A percentile compares a stretch with the other conserved stretches of the same genome.
These are phyloP conservation scores for Limnothrissa miodon DNA, from an alignment of 2,113 vertebrate species.

Conservation along the genomic window DNA sequence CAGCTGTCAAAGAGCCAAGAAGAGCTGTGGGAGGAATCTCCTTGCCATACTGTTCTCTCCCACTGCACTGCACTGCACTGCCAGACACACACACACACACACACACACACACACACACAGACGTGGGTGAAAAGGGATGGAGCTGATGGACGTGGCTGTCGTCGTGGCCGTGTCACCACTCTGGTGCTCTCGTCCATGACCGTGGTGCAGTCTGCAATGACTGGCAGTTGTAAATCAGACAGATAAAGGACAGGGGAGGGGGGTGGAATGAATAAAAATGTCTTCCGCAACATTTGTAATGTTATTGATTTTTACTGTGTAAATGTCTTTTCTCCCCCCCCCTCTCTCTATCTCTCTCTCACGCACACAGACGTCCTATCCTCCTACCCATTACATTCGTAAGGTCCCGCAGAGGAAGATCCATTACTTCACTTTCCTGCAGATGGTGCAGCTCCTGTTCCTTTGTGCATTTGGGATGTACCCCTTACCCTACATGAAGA, in stretches of 20 bases:
- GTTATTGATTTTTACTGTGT: conserved; percentile 20
- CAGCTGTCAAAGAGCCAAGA: conserved; percentile 12
- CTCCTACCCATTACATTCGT: conserved; percentile 95
- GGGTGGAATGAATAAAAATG: background rate
- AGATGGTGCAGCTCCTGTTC: conserved; percentile 92
- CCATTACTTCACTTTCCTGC: conserved; percentile 98
- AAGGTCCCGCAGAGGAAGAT: conserved; percentile 98
- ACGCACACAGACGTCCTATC: conserved; percentile 85
- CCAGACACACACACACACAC: background rate
- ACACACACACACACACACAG: background rate
- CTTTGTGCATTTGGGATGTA: conserved; percentile 96
- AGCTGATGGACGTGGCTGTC: background rate
- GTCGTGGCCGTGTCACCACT: background rate
- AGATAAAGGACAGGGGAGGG: background rate
- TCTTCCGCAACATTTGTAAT: background rate
- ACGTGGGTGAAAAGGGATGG: background rate
- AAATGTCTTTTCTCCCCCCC: background rate
- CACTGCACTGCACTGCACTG: background rate
- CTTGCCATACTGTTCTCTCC: background rate
- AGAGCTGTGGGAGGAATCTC: conserved; percentile 9
- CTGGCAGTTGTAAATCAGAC: background rate
- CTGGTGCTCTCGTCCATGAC: background rate
- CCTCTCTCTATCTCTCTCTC: background rate
- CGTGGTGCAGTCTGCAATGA: background rate
- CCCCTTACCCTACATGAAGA: conserved; percentile 97